Percentiles rank a stretch among this genome's conserved stretches.
phyloP scores from a whole-genome alignment of 2,113 vertebrate genomes.

The Rhinoptilus africanus region DNA sequence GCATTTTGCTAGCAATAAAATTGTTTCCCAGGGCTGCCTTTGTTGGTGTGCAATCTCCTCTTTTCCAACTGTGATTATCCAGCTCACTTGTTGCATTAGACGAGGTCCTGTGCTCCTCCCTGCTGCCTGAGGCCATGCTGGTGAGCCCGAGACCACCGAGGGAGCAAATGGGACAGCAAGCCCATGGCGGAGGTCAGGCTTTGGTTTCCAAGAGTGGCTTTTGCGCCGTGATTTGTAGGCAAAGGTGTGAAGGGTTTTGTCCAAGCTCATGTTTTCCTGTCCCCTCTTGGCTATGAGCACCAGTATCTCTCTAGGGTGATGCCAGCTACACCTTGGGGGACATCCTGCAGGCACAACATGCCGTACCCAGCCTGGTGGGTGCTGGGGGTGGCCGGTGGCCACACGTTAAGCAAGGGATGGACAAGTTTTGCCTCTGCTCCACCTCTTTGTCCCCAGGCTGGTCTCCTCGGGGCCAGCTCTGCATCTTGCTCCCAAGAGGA shows the following conservation, averaged over 20 bases:
- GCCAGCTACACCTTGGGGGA: neutral
- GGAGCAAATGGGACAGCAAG: neutral
- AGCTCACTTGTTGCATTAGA: neutral
- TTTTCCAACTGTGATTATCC: neutral
- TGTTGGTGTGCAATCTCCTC: neutral
- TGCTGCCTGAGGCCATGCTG: neutral
- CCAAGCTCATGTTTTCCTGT: neutral
- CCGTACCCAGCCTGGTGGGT: accelerated
- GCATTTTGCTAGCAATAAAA: neutral
- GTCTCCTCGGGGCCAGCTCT: neutral
- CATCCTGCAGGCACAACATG: accelerated
- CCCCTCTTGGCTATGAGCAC: neutral
- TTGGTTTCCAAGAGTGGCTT: neutral
- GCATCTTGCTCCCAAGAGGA: neutral
- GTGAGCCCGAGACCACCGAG: accelerated
- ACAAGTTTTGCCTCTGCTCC: neutral
- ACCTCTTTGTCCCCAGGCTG: neutral
- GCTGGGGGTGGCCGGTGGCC: neutral
- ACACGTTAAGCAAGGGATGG: accelerated
- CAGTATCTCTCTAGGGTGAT: neutral
- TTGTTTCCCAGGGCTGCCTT: neutral
- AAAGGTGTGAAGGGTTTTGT: neutral
- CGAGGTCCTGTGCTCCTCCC: neutral
- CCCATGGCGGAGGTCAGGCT: neutral
- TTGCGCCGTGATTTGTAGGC: accelerated